Percentiles rank a stretch among this genome's conserved stretches.
phyloP scores from a whole-genome alignment of 2,888 invertebrate species.

The Dugesia japonica region DNA sequence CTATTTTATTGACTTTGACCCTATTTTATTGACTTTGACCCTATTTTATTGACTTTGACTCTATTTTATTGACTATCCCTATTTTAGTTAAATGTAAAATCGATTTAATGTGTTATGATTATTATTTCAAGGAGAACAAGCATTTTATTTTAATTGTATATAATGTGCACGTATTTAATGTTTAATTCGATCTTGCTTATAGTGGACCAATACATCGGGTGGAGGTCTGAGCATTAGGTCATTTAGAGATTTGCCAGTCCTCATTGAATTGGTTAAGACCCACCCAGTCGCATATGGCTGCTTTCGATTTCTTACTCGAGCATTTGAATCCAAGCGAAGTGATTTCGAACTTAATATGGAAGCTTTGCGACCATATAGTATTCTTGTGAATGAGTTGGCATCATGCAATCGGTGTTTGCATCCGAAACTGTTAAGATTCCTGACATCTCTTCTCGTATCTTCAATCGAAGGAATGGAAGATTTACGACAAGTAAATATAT shows the following conservation, averaged over 20 bases:
- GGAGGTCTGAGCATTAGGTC: conserved; percentile 30
- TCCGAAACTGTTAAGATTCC: conserved; percentile 11
- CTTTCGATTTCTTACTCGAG: conserved; percentile 23
- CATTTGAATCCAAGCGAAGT: conserved; percentile 14
- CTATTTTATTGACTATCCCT: no score
- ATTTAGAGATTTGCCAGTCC: conserved; percentile 31
- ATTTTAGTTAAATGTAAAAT: background rate
- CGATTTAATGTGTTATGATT: no score
- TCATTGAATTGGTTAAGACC: background rate
- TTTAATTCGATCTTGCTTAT: background rate
- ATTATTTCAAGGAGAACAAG: no score
- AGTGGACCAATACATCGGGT: conserved; percentile 31
- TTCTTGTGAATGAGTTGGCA: conserved; percentile 32
- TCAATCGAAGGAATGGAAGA: conserved; percentile 30
- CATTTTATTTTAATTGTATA: background rate
- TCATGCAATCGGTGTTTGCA: conserved; percentile 4
- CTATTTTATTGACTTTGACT: no score
- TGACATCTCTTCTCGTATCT: conserved; percentile 24
- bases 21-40: no score
- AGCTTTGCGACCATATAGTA: conserved; percentile 31
- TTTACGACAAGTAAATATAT: conserved; percentile 24
- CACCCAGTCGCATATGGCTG: conserved; percentile 27
- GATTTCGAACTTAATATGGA: conserved; percentile 33
- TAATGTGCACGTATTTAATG: background rate
- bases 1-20: background rate